These are phyloP conservation scores for Bubo scandiacus DNA, from an alignment of 2,113 vertebrate genomes.

Conservation along the genomic window DNA sequence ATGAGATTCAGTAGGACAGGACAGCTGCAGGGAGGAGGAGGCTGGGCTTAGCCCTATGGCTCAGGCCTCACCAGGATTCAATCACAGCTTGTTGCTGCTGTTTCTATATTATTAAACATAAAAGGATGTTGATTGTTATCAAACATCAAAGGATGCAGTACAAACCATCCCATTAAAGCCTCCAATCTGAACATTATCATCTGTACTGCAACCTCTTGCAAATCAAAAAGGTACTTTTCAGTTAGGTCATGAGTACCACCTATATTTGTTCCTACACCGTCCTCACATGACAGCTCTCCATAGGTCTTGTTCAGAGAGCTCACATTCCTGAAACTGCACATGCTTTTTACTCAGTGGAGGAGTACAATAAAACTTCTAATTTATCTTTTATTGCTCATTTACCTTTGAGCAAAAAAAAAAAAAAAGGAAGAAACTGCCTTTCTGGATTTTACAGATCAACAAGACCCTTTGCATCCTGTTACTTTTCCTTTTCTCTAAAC, in stretches of 20 bases:
- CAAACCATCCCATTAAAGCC: constrained; percentile 40
- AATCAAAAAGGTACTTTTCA: constrained; percentile 9
- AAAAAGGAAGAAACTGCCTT: background rate
- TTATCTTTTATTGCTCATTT: background rate
- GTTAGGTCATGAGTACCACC: background rate
- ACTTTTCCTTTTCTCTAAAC: background rate
- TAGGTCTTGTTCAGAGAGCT: background rate
- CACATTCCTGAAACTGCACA: background rate
- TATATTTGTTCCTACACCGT: background rate
- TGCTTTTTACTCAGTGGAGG: background rate
- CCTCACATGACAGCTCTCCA: background rate
- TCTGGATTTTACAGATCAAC: background rate
- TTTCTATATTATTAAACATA: constrained; percentile 9
- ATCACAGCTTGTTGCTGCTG: background rate
- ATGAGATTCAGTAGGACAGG: background rate
- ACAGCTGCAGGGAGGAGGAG: background rate
- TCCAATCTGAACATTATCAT: constrained; percentile 12
- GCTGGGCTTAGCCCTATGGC: background rate
- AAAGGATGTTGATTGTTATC: constrained; percentile 51
- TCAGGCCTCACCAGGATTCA: background rate
- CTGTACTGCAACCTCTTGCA: background rate
- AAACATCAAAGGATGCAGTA: constrained; percentile 56
- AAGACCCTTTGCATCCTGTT: background rate
- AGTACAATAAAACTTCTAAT: background rate
- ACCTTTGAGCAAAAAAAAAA: background rate